Evolutionary conservation across 2,797 vertebrate genomes (phyloP), one percentile per base, ranked within the genome.

Genomic region (Rhodeus uyekii): DNA sequence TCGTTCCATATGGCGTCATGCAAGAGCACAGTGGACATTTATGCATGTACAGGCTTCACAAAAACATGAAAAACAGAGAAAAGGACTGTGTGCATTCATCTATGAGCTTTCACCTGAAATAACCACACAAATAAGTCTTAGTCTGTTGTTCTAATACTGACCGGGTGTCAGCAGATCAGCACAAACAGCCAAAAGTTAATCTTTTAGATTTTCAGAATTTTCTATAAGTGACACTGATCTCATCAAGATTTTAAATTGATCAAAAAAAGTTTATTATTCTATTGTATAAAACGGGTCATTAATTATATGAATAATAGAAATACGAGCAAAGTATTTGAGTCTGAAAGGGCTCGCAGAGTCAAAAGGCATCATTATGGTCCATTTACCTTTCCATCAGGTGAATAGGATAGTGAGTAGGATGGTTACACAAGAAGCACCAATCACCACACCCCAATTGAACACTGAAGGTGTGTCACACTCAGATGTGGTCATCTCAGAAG

Each of bases 1-100:
- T 91, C 88, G 87, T 93, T 91, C 92, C 92, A 96, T 86, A 94
- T 8, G 84, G 92, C 90, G 86, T 94, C 92, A 69, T 87, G 89
- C 1, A 84, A 58, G 27, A 44, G 78, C 34, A 61, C 27, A 38
- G 75, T 65, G 38, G 50, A 53, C 61, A 19, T 83, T 32, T 64
- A 76, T 80, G 88, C 91, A 83, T 76, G 76, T 76, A 61, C 69
- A 78, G 75, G 38, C 48, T 77, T 85, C 67, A 85, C 67, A 71
- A 64, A 81, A n/a, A 73, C 39, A 53, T 69, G 61, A 42, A 69
- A 38, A 71, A 68, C 14, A 36, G 19, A 73, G 58, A 65, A 74
- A 61, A 27, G 4, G 24, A 27, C 79, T 18, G 24, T 76, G 65
- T 63, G 46, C 58, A 71, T 60, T 72, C 18, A 32, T 68, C 53